Evolutionary conservation across 2,888 invertebrate genomes (phyloP), one percentile per base, ranked within the genome.

Genomic region (Drosophila kanekoi): DNA sequence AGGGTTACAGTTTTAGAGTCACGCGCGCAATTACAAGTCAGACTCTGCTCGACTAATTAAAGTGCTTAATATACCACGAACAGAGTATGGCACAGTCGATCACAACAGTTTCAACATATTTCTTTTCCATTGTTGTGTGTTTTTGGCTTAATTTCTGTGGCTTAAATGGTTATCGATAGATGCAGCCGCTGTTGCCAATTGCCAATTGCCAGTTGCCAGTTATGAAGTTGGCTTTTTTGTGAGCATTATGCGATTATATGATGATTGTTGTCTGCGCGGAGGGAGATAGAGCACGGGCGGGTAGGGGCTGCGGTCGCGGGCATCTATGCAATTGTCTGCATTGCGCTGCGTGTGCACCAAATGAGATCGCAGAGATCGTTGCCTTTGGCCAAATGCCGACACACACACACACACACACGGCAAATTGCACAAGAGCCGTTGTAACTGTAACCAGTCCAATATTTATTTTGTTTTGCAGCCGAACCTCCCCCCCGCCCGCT

Each of bases 81-180:
- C 37, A 37, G 49, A 6, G 49, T 51, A 37, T 37, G 4, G 4
- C 6, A 1, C 2, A 20, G 49, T 51, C 11, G 5, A 6, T n/a
- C 9, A 9, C 37, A 37, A 11, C 0, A 1, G 14, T 1, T 14
- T 49, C 18, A 13, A 14, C 23, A 14, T 11, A 13, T 28, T 48
- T 49, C 14, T 11, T 20, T n/a, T 32, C n/a, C 23, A 13, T 40
- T 61, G 37, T 62, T 58, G 28, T 71, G 62, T 38, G 20, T 48
- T 70, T 68, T 70, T 68, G 75, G 52, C n/a, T 77, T 66, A 73
- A 71, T 76, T 62, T 78, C 35, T 67, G 86, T 45, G 86, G 67
- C 80, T 82, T 76, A 83, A 78, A 83, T 83, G 77, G 56, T 56
- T 64, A 80, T 81, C 78, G 79, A 83, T 83, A 45, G 72, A 56